Base-by-base conservation (phyloP, 30 jellyfish, hydroid and myxozoan species). In the Hydra vulgaris region DNA sequence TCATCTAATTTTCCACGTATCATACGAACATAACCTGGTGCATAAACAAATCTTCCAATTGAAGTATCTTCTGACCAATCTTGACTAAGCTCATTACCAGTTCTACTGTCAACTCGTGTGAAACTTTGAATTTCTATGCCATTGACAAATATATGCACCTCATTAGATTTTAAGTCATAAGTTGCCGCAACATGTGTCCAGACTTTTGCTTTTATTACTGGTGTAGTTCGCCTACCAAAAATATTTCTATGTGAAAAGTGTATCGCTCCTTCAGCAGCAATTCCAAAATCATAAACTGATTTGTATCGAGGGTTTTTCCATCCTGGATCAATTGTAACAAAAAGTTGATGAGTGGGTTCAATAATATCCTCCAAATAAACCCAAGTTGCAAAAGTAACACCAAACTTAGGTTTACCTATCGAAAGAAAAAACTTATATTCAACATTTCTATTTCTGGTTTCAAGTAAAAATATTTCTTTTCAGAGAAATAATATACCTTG, bases 101-200 rank as follows among this genome's bases (percentile, higher is more conserved):
- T 92, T 26, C 75, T 20, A 17, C 79, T 86, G 84, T 90, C 97
- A 7, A 71, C 25, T 66, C 95, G 76, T 84, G 67, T 79, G 78
- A 86, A 90, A n/a, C 70, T 18, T 17, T 79, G 74, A 21, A 86
- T 27, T 53, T 83, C 75, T 16, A 76, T 73, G 17, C 97, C 97
- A 61, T 90, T 87, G 17, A 85, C 85, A 82, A 82, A 90, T 15
- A 90, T 72, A 56, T 83, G 86, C 18, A 86, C 95, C 70, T 74
- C 86, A 70, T 86, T 78, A 0, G 96, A 74, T 23, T 74, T 82
- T 53, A 90, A 54, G 61, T 90, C 97, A 71, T 81, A 90, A 54
- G 96, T 82, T 66, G 95, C 96, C 19, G 97, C 96, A 55, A 90
- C 76, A 74, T 90, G 97, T 4, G 97, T 90, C 97, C 97, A 90